Conservation (phyloP, 2,888 invertebrate species). For the Xestia c-nigrum region DNA sequence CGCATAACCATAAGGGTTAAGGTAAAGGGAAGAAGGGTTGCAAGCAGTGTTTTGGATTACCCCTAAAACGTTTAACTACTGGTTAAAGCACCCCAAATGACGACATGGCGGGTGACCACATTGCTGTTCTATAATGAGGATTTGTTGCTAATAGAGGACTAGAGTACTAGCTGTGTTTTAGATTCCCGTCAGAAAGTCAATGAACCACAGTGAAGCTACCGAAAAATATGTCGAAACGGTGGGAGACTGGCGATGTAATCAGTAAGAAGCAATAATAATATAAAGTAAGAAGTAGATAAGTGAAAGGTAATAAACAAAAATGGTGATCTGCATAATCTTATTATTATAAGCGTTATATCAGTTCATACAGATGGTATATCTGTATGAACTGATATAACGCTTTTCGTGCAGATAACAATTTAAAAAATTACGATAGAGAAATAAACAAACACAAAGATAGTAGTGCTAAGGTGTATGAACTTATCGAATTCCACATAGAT, state of each 20-base stretch:
- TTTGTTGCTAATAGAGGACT: background rate
- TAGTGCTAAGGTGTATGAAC: constrained; percentile 30
- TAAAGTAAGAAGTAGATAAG: background rate
- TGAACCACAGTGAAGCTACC: background rate
- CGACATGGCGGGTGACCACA: background rate
- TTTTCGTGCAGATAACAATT: constrained; percentile 14
- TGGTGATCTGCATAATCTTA: constrained; percentile 22
- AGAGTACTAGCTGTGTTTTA: background rate
- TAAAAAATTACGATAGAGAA: constrained; percentile 14
- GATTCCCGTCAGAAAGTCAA: background rate
- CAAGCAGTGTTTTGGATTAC: background rate
- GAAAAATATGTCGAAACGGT: background rate
- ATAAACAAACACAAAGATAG: constrained; percentile 37
- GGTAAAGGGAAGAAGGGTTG: too few relatives aligned
- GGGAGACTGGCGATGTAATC: background rate
- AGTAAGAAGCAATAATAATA: background rate
- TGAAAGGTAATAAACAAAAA: constrained; percentile 14
- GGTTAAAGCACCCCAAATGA: background rate
- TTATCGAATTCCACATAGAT: constrained; percentile 24
- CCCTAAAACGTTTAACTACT: background rate
- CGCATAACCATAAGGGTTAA: too few relatives aligned
- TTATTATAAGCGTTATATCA: constrained; percentile 18
- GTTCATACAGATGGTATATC: background rate
- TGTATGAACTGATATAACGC: too few relatives aligned
- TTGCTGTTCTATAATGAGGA: background rate